Evolutionary conservation across 2,888 invertebrate species (phyloP), one percentile per base, ranked within the genome.

Genomic region (Stenodera caucasica): DNA sequence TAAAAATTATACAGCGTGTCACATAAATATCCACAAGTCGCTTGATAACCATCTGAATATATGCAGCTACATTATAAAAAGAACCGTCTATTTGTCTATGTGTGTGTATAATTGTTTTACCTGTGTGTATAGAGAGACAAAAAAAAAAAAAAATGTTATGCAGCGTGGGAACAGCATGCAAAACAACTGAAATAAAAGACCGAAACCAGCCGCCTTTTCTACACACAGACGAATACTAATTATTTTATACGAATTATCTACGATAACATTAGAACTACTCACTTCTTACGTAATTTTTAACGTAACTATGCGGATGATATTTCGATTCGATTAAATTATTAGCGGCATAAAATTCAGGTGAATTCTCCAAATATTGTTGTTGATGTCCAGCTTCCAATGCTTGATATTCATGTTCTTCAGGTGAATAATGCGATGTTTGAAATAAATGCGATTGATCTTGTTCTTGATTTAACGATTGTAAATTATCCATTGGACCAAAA

Each of bases 231-330:
- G 55, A 49, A 55, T 55, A 55, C 55, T 55, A 49, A 55, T 49
- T 30, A 18, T 45, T n/a, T 7, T 11, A 9, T n/a, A n/a, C 18
- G 53, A 37, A 14, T 33, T 49, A 50, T 15, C 51, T 32, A 14
- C 49, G 57, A 33, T 33, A 15, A 26, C 51, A 50, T 12, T 5
- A 49, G 35, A 33, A n/a, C 59, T 6, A 55, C 82, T 84, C 69
- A 89, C 90, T 86, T 85, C 90, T 84, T 60, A 87, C 84, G 79
- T 89, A 90, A 74, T 85, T 87, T 81, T 90, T 90, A 76, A 86
- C 86, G 78, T 88, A 88, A 65, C 85, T 83, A 60, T 78, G 78
- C 18, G 87, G 87, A 76, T 90, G 88, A 81, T 89, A 91, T 79
- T 91, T 91, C 75, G 86, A 86, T 77, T 80, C 80, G 61, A 79